A percentile compares a stretch with the other conserved stretches of the same genome.
Evolutionary conservation across 2,113 vertebrate genomes (phyloP).

Genomic region (Puma concolor): DNA sequence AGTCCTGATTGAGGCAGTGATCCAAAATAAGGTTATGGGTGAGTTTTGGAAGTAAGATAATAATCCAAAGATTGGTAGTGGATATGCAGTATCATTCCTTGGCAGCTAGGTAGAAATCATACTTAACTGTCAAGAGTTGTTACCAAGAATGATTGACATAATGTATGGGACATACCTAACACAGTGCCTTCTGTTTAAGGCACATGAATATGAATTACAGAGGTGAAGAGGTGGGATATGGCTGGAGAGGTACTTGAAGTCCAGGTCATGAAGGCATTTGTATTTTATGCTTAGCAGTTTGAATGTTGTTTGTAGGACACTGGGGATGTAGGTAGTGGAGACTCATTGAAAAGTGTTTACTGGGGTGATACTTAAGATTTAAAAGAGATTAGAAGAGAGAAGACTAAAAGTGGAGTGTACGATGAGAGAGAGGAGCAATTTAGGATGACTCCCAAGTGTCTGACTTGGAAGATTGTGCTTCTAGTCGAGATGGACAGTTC

Average conservation of each 20-base stretch:
- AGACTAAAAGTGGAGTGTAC: background rate
- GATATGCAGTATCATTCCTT: background rate
- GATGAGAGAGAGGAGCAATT: background rate
- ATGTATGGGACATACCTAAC: background rate
- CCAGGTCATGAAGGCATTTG: background rate
- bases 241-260: background rate
- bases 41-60: background rate
- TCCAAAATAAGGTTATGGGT: background rate
- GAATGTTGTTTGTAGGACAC: background rate
- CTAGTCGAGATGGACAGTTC: background rate
- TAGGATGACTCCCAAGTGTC: background rate
- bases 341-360: background rate
- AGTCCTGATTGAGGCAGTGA: background rate
- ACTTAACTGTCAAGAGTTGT: background rate
- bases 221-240: background rate
- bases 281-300: slow-evolving; percentile 21
- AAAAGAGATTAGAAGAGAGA: background rate
- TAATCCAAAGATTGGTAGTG: background rate
- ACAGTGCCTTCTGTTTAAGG: background rate
- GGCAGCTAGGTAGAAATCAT: background rate
- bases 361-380: background rate
- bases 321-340: background rate
- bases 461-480: background rate
- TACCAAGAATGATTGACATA: background rate
- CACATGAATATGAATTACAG: background rate